These are phyloP conservation scores for Aplodontia rufa DNA, from an alignment of 2,113 vertebrate species.

Conservation along the genomic window DNA sequence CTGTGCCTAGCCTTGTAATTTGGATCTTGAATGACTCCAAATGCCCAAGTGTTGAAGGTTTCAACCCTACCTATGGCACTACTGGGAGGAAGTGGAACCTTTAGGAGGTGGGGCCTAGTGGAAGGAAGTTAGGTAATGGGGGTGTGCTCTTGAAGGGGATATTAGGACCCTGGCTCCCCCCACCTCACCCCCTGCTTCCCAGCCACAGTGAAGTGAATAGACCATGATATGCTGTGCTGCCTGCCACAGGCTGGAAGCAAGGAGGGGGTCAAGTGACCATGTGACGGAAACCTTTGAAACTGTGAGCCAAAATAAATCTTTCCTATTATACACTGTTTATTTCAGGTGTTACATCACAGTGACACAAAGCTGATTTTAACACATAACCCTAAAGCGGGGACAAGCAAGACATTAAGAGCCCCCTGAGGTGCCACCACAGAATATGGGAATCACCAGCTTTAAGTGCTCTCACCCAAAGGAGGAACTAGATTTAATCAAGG, in stretches of 20 bases:
- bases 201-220: neutral
- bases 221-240: neutral
- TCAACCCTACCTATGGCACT: too few relatives aligned
- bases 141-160: neutral
- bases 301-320: neutral
- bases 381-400: too few relatives aligned
- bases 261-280: too few relatives aligned
- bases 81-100: neutral
- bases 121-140: too few relatives aligned
- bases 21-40: neutral
- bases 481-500: neutral
- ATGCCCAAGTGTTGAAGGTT: neutral
- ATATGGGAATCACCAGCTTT: neutral
- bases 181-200: too few relatives aligned
- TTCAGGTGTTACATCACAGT: neutral
- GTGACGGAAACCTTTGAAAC: too few relatives aligned
- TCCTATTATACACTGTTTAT: neutral
- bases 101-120: too few relatives aligned
- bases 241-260: neutral
- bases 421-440: neutral
- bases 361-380: neutral
- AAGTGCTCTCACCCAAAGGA: neutral
- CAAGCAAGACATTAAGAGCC: neutral
- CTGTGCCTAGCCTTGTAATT: too few relatives aligned
- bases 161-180: too few relatives aligned